phyloP scores from a whole-genome alignment of 2,888 invertebrate species.

The Bombyx huttoni region DNA sequence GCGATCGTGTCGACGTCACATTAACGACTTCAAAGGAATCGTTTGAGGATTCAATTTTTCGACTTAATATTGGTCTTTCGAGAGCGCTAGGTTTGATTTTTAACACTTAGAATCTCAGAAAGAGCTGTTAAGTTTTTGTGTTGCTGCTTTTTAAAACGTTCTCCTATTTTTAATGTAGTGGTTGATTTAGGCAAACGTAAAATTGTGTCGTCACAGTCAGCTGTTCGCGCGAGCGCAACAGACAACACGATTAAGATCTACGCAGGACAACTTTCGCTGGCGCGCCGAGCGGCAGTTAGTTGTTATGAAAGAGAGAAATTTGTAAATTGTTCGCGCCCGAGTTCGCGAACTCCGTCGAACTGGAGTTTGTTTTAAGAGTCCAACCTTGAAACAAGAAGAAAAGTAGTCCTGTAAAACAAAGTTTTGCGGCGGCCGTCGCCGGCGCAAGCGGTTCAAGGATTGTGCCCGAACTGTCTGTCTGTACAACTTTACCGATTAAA shows the following conservation, averaged over 20 bases:
- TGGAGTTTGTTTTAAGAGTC: slow-evolving; percentile 75
- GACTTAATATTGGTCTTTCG: neutral
- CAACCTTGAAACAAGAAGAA: slow-evolving; percentile 75
- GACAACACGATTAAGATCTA: slow-evolving; percentile 74
- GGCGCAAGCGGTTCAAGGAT: slow-evolving; percentile 74
- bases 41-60: slow-evolving; percentile 27
- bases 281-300: slow-evolving; percentile 73
- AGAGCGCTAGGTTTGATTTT: too few species aligned
- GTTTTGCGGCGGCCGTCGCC: slow-evolving; percentile 74
- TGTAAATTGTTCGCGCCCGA: slow-evolving; percentile 75
- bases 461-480: slow-evolving; percentile 74
- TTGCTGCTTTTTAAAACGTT: neutral
- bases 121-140: too few species aligned
- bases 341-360: slow-evolving; percentile 74
- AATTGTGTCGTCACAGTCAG: slow-evolving; percentile 62
- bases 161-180: neutral
- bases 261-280: slow-evolving; percentile 74
- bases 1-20: slow-evolving; percentile 68
- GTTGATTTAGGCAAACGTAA: slow-evolving; percentile 41
- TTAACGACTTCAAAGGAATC: slow-evolving; percentile 68
- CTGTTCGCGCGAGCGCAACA: slow-evolving; percentile 69
- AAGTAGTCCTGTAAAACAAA: slow-evolving; percentile 75
- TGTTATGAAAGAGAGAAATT: slow-evolving; percentile 75
- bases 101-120: too few species aligned
- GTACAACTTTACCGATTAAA: slow-evolving; percentile 75